Base-by-base conservation (phyloP, 2,113 vertebrate genomes). In the Rynchops niger region DNA sequence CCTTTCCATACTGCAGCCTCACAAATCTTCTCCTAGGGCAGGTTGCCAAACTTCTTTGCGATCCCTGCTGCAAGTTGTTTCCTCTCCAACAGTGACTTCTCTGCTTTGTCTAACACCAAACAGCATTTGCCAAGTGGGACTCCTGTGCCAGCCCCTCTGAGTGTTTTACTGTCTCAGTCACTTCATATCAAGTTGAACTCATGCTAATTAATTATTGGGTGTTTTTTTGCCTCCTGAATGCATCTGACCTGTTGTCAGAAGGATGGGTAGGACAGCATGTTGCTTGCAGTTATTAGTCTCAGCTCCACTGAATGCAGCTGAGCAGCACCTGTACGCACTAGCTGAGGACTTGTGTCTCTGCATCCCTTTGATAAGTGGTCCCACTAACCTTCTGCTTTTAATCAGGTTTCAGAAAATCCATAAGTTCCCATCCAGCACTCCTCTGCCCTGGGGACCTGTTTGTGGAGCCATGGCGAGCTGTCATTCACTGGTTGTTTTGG, bases 381-480 rank as follows among this genome's bases (percentile, higher is more conserved):
- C 20, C 11, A 12, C 34, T 84, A 59, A 86, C 14, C 21, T 18
- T 45, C 55, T 45, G 38, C 52, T 95, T 72, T 85, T 27, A 45
- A 38, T 59, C 65, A 98, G 97, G 45, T 98, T 98, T 84, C 97
- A 98, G 93, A 82, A 95, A 56, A 86, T 97, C 36, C 87, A 53
- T 73, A 87, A 55, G 49, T 98, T 98, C 66, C 77, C 69, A 52
- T 94, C 85, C 0, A 97, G 90, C 58, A n/a, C 29, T 19, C 58
- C 79, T 69, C 19, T 98, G 65, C 96, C 97, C 2, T 98, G 98
- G 97, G 74, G 97, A 6, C 95, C 86, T 0, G 18, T 97, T 15
- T 98, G 98, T 14, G 93, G 80, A 1, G 97, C 97, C 74, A 97
- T 97, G 97, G 92, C 56, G 1, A 98, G 92, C 58, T 98, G 98